Conservation (phyloP, 2,113 vertebrate genomes). For the Pedionomus torquatus region DNA sequence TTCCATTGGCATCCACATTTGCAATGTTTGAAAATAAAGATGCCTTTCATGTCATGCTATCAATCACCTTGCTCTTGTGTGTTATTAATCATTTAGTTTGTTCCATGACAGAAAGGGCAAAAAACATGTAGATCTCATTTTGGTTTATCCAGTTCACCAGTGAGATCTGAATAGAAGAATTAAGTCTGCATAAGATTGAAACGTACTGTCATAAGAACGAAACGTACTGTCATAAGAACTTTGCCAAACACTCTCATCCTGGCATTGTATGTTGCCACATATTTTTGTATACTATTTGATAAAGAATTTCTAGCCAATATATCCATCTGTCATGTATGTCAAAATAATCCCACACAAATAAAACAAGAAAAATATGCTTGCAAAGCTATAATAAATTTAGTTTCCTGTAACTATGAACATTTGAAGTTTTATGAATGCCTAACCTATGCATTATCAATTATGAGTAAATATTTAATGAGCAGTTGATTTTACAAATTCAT, state of each 20-base stretch:
- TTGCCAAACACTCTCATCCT: not conserved
- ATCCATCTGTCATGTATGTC: not conserved
- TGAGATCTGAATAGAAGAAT: not conserved
- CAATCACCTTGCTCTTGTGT: not conserved
- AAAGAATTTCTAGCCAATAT: not conserved
- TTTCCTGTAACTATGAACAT: not conserved
- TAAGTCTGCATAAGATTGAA: not conserved
- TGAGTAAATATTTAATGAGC: not conserved
- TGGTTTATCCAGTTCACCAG: not conserved
- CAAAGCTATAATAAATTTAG: not conserved
- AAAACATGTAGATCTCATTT: not conserved
- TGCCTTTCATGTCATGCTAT: not conserved
- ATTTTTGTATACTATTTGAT: not conserved
- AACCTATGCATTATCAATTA: not conserved
- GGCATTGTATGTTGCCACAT: not conserved
- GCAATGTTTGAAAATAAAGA: not conserved
- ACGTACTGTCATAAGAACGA: not conserved
- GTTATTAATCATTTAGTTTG: not conserved
- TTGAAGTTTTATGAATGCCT: not conserved
- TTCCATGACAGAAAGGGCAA: not conserved
- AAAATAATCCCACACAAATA: slow-evolving; percentile 24
- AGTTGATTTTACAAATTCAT: not conserved
- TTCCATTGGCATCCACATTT: not conserved
- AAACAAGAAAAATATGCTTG: not conserved
- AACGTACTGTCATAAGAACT: not conserved